A percentile compares a stretch with the other conserved stretches of the same genome.
phyloP scores from a whole-genome alignment of 2,888 invertebrate species.

The Euzophera pinguis region DNA sequence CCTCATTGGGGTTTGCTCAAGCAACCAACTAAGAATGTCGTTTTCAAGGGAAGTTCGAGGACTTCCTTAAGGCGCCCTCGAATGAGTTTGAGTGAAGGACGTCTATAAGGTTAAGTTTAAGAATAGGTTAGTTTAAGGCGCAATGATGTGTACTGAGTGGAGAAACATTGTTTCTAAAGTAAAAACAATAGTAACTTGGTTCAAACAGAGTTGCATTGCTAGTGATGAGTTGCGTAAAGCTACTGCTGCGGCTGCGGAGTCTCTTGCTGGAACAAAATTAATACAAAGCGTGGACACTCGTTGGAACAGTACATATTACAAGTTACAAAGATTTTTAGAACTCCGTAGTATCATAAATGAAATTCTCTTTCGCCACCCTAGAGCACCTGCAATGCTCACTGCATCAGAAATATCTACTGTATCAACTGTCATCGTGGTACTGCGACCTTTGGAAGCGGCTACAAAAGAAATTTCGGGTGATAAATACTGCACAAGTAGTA shows the following conservation, averaged over 20 bases:
- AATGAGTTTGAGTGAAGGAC: too few relatives aligned
- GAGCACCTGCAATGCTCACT: slow-evolving; percentile 37
- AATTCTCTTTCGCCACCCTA: slow-evolving; percentile 30
- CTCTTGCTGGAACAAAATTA: slow-evolving; percentile 24
- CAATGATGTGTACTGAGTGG: slow-evolving; percentile 13
- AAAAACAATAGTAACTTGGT: slow-evolving; percentile 28
- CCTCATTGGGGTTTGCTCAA: too few relatives aligned
- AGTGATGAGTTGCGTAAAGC: slow-evolving; percentile 29
- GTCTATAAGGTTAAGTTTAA: too few relatives aligned
- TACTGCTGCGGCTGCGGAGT: slow-evolving; percentile 1
- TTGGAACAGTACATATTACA: slow-evolving; percentile 32
- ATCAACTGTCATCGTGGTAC: slow-evolving; percentile 27
- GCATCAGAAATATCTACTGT: slow-evolving; percentile 29
- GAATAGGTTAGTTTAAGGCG: too few relatives aligned
- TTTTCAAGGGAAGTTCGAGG: too few relatives aligned
- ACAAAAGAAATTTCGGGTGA: slow-evolving; percentile 40
- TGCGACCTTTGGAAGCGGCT: slow-evolving; percentile 35
- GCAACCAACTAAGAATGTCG: too few relatives aligned
- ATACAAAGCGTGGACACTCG: slow-evolving; percentile 28
- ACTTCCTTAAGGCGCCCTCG: too few relatives aligned
- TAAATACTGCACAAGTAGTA: too few relatives aligned
- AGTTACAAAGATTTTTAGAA: slow-evolving; percentile 35
- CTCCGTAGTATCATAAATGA: slow-evolving; percentile 27
- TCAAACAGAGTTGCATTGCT: slow-evolving; percentile 29
- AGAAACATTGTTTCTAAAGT: slow-evolving; percentile 25